These are phyloP conservation scores for Carcharodon carcharias DNA, from an alignment of 2,797 vertebrate genomes.

Conservation along the genomic window DNA sequence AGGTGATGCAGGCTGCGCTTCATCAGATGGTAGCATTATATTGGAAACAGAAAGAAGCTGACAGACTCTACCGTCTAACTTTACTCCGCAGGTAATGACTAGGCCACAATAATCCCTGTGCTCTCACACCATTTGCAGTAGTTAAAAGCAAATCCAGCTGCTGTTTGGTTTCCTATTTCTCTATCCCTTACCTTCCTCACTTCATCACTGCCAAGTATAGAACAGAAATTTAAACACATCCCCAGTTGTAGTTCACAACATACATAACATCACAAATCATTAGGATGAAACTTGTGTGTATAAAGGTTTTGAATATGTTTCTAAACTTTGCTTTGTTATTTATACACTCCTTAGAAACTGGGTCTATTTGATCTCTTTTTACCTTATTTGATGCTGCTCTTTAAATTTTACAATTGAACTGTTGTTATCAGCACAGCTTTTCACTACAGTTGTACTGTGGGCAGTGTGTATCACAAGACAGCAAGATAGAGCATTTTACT, in stretches of 20 bases:
- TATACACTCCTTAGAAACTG: not conserved
- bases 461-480: not conserved
- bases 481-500: not conserved
- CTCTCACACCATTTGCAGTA: not conserved
- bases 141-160: not conserved
- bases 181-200: not conserved
- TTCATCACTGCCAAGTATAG: not conserved
- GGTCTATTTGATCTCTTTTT: not conserved
- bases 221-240: not conserved
- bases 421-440: not conserved
- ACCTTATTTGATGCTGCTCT: not conserved
- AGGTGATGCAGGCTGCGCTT: not conserved
- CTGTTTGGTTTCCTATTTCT: not conserved
- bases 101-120: not conserved
- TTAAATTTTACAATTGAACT: not conserved
- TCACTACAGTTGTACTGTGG: not conserved
- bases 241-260: not conserved
- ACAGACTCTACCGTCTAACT: not conserved
- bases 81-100: not conserved
- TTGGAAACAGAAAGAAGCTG: not conserved
- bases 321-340: not conserved
- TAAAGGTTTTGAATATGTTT: not conserved
- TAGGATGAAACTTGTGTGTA: not conserved
- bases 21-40: slow-evolving; percentile 1
- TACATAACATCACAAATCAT: not conserved